Conservation (phyloP, 2,797 vertebrate species). For the Hafferia zeledoni region DNA sequence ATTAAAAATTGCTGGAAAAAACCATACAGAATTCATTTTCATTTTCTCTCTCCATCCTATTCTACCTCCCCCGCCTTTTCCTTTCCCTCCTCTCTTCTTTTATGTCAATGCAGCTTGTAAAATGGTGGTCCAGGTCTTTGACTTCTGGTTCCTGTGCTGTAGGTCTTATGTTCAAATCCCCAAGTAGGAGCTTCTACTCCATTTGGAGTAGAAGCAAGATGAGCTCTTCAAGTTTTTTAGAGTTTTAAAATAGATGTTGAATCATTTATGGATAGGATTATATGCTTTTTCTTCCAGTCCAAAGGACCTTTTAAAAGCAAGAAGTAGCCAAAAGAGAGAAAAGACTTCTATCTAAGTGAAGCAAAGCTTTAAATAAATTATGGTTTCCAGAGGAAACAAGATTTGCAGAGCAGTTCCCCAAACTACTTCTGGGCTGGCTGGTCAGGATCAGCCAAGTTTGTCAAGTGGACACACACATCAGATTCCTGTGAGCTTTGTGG, state of each 20-base stretch:
- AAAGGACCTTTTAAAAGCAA: not conserved
- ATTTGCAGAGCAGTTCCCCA: not conserved
- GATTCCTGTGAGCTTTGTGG: not conserved
- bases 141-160: not conserved
- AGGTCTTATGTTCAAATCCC: not conserved
- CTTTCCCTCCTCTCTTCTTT: not conserved
- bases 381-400: not conserved
- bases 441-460: not conserved
- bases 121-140: not conserved
- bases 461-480: not conserved
- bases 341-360: not conserved
- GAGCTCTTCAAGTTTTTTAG: not conserved
- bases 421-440: not conserved
- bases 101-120: not conserved
- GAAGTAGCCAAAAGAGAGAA: not conserved
- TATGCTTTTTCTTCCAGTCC: not conserved
- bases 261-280: not conserved
- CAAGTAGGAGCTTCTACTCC: not conserved
- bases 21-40: not conserved
- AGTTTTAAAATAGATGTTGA: not conserved
- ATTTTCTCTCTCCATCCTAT: not conserved
- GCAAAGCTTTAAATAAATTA: not conserved
- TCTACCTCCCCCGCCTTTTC: not conserved
- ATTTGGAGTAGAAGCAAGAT: not conserved
- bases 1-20: not conserved